phyloP scores from a whole-genome alignment of 2,888 invertebrate genomes.

The Strigamia transsilvanica region DNA sequence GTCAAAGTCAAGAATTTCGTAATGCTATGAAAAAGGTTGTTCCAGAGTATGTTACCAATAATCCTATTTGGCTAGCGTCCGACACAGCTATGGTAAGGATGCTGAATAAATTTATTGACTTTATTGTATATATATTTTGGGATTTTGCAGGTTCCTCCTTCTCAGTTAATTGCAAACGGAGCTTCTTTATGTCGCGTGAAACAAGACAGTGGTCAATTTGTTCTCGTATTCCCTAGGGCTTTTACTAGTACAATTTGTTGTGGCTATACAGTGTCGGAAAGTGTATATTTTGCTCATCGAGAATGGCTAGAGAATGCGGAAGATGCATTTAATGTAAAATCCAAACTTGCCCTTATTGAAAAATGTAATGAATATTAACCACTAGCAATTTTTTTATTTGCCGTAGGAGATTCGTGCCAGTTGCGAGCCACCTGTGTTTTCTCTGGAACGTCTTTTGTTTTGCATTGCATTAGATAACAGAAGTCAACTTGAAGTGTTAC shows the following conservation, averaged over 20 bases:
- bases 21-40: constrained; percentile 78
- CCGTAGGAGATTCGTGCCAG: constrained; percentile 82
- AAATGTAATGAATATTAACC: too few relatives aligned
- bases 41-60: constrained; percentile 83
- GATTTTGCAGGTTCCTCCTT: constrained; percentile 74
- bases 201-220: constrained; percentile 87
- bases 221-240: constrained; percentile 87
- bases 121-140: neutral
- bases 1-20: constrained; percentile 78
- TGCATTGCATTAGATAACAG: constrained; percentile 76
- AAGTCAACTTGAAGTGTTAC: constrained; percentile 72
- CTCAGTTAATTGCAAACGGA: constrained; percentile 76
- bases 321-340: constrained; percentile 74
- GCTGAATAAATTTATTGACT: neutral
- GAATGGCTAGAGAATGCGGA: constrained; percentile 80
- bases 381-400: too few relatives aligned
- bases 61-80: constrained; percentile 84
- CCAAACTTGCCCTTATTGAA: too few relatives aligned
- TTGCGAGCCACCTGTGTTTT: constrained; percentile 90
- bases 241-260: constrained; percentile 88
- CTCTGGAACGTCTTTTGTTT: constrained; percentile 81
- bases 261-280: constrained; percentile 89
- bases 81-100: constrained; percentile 82
- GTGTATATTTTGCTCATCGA: constrained; percentile 86
- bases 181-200: constrained; percentile 81